Evolutionary conservation across 2,888 invertebrate species (phyloP).

Genomic region (Dryococelus australis): DNA sequence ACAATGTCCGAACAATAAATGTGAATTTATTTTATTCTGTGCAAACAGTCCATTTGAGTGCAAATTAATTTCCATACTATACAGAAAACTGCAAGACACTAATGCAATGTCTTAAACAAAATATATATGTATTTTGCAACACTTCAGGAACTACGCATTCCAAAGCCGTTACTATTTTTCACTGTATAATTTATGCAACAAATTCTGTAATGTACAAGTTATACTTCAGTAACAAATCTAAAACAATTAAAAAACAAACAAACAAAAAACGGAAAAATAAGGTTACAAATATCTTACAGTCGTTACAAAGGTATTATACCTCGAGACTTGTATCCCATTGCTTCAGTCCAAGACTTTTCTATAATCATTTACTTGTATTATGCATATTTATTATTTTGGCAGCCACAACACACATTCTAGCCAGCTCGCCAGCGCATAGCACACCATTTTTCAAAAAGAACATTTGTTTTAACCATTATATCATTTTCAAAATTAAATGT

Average conservation of each 20-base stretch:
- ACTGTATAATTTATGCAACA: conserved; percentile 6
- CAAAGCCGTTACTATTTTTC: conserved; percentile 6
- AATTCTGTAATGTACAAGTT: background rate
- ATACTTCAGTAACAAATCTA: conserved; percentile 11
- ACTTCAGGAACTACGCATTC: conserved; percentile 16
- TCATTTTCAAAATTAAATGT: background rate
- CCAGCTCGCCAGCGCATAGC: background rate
- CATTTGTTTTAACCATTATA: background rate
- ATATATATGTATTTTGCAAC: conserved; percentile 16
- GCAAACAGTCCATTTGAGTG: conserved; percentile 16
- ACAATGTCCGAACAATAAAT: background rate
- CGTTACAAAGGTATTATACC: conserved; percentile 2
- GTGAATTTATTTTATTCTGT: conserved; percentile 10
- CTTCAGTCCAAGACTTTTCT: background rate
- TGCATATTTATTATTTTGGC: background rate
- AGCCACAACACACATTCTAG: background rate
- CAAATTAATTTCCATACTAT: conserved; percentile 16
- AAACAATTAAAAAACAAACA: conserved; percentile 2
- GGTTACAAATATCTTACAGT: conserved; percentile 16
- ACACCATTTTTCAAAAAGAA: background rate
- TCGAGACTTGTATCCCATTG: conserved; percentile 1
- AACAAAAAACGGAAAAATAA: background rate
- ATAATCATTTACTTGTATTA: background rate
- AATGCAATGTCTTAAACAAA: background rate
- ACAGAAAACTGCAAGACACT: background rate